Conservation (phyloP, 2,113 vertebrate genomes). For the Sterna hirundo region DNA sequence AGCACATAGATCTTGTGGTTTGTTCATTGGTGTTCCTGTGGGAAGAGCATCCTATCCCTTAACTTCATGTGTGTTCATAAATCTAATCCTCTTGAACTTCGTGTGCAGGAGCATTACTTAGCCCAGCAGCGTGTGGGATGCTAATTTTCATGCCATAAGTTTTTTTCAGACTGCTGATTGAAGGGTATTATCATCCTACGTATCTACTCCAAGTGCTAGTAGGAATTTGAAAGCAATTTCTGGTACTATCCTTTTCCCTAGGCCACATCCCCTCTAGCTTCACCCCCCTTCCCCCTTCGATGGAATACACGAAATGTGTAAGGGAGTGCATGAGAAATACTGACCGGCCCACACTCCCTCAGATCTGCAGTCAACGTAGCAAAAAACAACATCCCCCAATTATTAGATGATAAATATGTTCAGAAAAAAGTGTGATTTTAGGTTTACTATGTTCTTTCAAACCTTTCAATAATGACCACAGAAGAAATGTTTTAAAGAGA, state of each 20-base stretch:
- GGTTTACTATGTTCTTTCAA: neutral
- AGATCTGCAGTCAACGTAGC: neutral
- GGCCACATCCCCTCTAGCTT: neutral
- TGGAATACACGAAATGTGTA: neutral
- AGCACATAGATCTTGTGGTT: neutral
- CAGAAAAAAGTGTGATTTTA: neutral
- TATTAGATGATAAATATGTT: neutral
- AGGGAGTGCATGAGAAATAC: neutral
- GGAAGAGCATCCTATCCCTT: neutral
- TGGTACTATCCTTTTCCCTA: neutral
- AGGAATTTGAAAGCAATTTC: neutral
- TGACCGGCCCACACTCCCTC: accelerated
- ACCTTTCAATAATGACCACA: neutral
- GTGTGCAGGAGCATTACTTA: neutral
- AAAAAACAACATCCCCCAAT: neutral
- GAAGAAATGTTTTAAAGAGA: neutral
- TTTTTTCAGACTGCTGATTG: neutral
- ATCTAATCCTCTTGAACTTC: neutral
- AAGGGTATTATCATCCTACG: neutral
- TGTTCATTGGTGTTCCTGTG: neutral
- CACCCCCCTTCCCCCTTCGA: accelerated
- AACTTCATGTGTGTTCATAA: neutral
- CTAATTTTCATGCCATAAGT: neutral
- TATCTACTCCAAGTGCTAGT: neutral
- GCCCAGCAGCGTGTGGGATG: neutral